Evolutionary conservation across 2,888 invertebrate species (phyloP), one percentile per base, ranked within the genome.

Genomic region (Drosophila falleni): DNA sequence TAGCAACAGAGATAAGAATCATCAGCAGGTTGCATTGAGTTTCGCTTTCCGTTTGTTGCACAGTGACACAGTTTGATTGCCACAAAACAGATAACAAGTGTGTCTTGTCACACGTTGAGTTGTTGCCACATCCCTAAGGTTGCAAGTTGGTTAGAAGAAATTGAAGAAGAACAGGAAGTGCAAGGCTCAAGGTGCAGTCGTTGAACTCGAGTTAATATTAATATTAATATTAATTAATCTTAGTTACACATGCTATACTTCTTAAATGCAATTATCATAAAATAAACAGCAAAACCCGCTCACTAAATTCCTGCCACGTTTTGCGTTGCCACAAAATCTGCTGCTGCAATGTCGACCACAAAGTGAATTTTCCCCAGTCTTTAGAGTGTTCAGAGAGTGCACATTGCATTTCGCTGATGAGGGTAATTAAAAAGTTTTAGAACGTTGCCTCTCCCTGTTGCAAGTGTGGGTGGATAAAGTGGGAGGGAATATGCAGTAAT

Each of bases 401-500:
- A 71, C 74, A 73, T 62, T 81, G 80, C 76, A 76, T 74, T 87
- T 85, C 70, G 86, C 80, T 88, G 87, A 89, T 87, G 87, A 79
- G 87, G 89, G 89, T 87, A 87, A 87, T 87, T 87, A 89, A 89
- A 89, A 87, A 89, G 75, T 87, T 87, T 82, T 60, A 29, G 63
- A 60, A 56, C 23, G 60, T 35, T 53, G n/a, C 33, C 51, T 13
- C 16, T 11, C 11, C 31, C 51, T 42, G 5, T 15, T 13, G 23
- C 23, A 23, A 23, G 23, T 16, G 23, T 47, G 67, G 16, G 26
- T 33, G 61, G 51, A 49, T 41, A 46, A 50, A 49, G 46, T 42
- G 42, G 8, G 15, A 29, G 41, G 6, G 15, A 42, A 49, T 31
- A 10, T 39, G 50, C 47, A 49, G 46, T 61, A 64, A 80, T 74